These are phyloP conservation scores for Tenrec ecaudatus DNA, from an alignment of 2,113 vertebrate genomes.

Conservation along the genomic window DNA sequence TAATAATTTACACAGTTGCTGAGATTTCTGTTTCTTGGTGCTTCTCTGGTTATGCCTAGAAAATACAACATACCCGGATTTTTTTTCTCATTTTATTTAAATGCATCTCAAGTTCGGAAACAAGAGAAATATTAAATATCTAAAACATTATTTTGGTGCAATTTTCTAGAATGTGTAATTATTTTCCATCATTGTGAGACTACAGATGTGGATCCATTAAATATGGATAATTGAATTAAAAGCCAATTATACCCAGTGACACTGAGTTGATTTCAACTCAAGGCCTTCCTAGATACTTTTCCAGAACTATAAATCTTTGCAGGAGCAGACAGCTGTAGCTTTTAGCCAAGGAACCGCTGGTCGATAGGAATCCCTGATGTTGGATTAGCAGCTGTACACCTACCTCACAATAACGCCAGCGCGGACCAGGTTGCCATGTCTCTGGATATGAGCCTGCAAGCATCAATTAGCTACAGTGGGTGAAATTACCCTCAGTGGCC, in stretches of 20 bases:
- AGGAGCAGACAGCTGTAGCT: too few relatives aligned
- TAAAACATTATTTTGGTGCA: conserved; percentile 13
- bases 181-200: background rate
- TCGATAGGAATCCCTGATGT: too few relatives aligned
- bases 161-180: background rate
- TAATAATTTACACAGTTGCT: background rate
- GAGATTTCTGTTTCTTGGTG: background rate
- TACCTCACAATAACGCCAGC: too few relatives aligned
- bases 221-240: background rate
- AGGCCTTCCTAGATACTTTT: too few relatives aligned
- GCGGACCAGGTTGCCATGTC: background rate
- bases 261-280: too few relatives aligned
- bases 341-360: too few relatives aligned
- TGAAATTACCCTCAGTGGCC: background rate
- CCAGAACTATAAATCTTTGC: too few relatives aligned
- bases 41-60: background rate
- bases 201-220: background rate
- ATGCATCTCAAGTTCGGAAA: conserved; percentile 8
- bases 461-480: background rate
- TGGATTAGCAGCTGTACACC: too few relatives aligned
- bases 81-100: background rate
- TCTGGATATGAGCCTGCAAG: background rate
- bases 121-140: conserved; percentile 31
- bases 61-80: background rate
- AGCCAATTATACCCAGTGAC: too few relatives aligned